A percentile compares a stretch with the other conserved stretches of the same genome.
These are phyloP conservation scores for Drosophila gunungcola DNA, from an alignment of 1,140 invertebrate genomes.

Conservation along the genomic window DNA sequence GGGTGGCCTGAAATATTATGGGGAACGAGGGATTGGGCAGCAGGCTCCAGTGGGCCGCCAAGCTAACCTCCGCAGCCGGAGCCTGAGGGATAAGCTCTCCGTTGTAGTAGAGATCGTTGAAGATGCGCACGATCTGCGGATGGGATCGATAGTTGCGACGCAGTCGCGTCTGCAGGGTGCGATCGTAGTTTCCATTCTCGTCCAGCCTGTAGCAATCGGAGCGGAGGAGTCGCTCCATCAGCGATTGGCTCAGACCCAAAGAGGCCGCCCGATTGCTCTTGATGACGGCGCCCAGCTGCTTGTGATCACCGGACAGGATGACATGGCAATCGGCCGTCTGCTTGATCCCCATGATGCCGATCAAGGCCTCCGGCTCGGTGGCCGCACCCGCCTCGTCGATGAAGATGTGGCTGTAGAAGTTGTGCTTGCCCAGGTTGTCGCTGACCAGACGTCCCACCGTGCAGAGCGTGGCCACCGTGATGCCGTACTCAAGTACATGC, in stretches of 20 bases:
- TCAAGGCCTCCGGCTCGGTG: slow-evolving; percentile 90
- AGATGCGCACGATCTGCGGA: slow-evolving; percentile 87
- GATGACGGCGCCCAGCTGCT: slow-evolving; percentile 92
- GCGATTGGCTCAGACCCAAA: slow-evolving; percentile 86
- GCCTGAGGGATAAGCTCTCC: slow-evolving; percentile 85
- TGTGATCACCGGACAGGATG: slow-evolving; percentile 93
- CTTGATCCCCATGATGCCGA: slow-evolving; percentile 87
- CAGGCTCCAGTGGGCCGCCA: slow-evolving; percentile 77
- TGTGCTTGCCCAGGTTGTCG: slow-evolving; percentile 86
- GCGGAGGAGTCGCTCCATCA: slow-evolving; percentile 86
- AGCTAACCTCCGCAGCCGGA: slow-evolving; percentile 27
- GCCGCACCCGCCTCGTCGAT: slow-evolving; percentile 95
- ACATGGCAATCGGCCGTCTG: slow-evolving; percentile 85
- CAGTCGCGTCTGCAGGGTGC: slow-evolving; percentile 88
- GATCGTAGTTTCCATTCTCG: slow-evolving; percentile 86
- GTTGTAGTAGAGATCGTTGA: slow-evolving; percentile 89
- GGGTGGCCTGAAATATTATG: slow-evolving; percentile 88
- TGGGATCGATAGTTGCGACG: slow-evolving; percentile 89
- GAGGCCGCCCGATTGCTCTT: slow-evolving; percentile 85
- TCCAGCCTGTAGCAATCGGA: slow-evolving; percentile 85
- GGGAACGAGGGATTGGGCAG: slow-evolving; percentile 86
- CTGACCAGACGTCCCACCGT: slow-evolving; percentile 88
- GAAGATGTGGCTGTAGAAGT: slow-evolving; percentile 91
- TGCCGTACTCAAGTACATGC: slow-evolving; percentile 54
- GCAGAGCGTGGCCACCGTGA: slow-evolving; percentile 62